Conservation (phyloP, 2,797 vertebrate species). For the Falco cherrug region DNA sequence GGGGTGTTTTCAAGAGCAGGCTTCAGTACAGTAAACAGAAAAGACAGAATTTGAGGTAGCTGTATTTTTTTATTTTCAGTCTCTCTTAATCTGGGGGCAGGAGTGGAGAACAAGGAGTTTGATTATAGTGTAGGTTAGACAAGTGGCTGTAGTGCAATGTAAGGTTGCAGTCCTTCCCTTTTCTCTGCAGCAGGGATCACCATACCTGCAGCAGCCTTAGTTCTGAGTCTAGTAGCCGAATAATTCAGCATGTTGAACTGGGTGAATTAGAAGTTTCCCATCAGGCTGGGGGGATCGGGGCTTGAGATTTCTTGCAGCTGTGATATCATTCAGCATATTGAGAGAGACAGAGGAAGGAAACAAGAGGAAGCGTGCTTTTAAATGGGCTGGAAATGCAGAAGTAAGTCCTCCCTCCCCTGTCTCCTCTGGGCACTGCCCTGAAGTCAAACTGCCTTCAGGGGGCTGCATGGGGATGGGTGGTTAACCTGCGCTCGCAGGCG, state of each 20-base stretch:
- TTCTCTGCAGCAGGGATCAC: neutral
- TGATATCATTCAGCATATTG: neutral
- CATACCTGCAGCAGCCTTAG: constrained; percentile 41
- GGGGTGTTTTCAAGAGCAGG: neutral
- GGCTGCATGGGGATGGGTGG: neutral
- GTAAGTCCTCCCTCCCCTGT: neutral
- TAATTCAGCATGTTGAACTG: constrained; percentile 67
- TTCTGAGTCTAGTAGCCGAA: constrained; percentile 42
- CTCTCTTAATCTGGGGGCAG: neutral
- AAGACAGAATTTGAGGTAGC: neutral
- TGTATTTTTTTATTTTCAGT: constrained; percentile 22
- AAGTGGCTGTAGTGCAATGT: neutral
- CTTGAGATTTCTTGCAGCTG: constrained; percentile 60
- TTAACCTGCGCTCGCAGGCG: neutral
- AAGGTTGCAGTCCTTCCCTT: neutral
- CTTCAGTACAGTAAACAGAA: neutral
- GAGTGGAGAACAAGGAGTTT: neutral
- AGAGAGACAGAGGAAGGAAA: constrained; percentile 24
- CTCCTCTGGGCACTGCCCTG: neutral
- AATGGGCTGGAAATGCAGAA: constrained; percentile 9
- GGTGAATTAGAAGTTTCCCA: constrained; percentile 53
- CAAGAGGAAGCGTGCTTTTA: neutral
- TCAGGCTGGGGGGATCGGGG: neutral
- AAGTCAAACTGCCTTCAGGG: neutral
- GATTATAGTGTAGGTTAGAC: constrained; percentile 21